Evolutionary conservation across 1,140 invertebrate genomes (phyloP), one percentile per base, ranked within the genome.

Genomic region (Drosophila nebulosa): DNA sequence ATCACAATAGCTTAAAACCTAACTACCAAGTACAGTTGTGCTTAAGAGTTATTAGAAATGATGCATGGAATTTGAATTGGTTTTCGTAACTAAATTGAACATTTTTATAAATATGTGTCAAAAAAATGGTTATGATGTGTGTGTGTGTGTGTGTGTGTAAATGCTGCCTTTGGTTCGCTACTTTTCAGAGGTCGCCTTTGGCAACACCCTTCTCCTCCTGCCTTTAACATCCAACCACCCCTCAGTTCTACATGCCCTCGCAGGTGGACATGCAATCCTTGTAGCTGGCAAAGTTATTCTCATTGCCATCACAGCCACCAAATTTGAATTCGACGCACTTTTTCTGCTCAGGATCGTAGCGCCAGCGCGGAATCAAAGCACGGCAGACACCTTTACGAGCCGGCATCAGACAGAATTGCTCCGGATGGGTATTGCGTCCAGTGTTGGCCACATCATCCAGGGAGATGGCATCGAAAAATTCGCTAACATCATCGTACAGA

Each of bases 281-380:
- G 65, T 92, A 86, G 50, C 92, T 92, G 46, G 92, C 74, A 85
- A 95, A 95, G 70, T 95, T 95, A 81, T 95, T 95, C 27, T 91
- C 92, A 85, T 96, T 96, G 58, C 94, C 94, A 59, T 93, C 92
- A 74, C 95, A 95, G 56, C 95, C 95, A 4, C 95, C 94, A 68
- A 94, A 95, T 61, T 93, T 92, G 89, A 95, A 96, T 78, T 93
- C 89, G 32, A 92, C 83, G 74, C 95, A 95, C 61, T 92, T 90
- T 35, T 93, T 92, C 42, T 91, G 91, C 32, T 89, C 79, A 0
- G 92, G 83, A 90, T 95, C 93, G 74, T 91, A 91, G 46, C 90
- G 90, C 90, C 90, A 91, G 22, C 94, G 91, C 1, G 93, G 92
- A 50, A 95, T 92, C 2, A 92, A 78, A 2, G 93, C 94, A 9